Evolutionary conservation across 2,888 invertebrate genomes (phyloP), one percentile per base, ranked within the genome.

Genomic region (Ormyrus labotus): DNA sequence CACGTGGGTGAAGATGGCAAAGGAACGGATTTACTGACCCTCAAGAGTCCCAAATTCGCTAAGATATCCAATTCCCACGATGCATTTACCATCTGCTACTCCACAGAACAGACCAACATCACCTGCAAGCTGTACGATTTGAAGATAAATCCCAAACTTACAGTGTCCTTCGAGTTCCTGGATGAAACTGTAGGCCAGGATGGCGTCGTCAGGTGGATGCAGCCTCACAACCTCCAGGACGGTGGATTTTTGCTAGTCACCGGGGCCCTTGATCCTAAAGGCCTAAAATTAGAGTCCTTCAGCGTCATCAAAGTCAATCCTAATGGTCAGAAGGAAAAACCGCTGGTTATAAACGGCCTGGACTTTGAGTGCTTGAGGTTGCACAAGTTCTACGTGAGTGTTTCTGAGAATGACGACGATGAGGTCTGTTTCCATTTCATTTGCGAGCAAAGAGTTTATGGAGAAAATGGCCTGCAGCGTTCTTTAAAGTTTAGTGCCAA

Each of bases 381-480:
- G 10, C 5, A 11, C 5, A 5, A 73, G 1, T 48, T 81, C 2
- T 10, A n/a, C 1, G 55, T 81, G 4, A 19, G 60, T 45, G 69
- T 81, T 0, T 19, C 69, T 6, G 81, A 81, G 13, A 64, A 69
- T 13, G 68, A 60, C 47, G 67, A 68, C 7, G 60, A 73, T 5
- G 77, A 81, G 58, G n/a, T 81, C 7, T 81, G 81, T 45, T 45
- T 81, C 48, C 73, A 81, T 48, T 81, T 81, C 8, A 55, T 19
- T 9, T 81, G 81, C 13, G 64, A 78, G 6, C 34, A 55, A 0
- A 6, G 10, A 0, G 19, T 74, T 19, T 73, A 51, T 11, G 60
- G 63, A 13, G 19, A 57, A 0, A 7, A 57, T 0, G 80, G 71
- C 0, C 60, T 65, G n/a, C 47, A 34, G 8, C 55, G 34, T 48